Evolutionary conservation across 2,797 vertebrate genomes (phyloP), one percentile per base, ranked within the genome.

Genomic region (Mycteria americana): DNA sequence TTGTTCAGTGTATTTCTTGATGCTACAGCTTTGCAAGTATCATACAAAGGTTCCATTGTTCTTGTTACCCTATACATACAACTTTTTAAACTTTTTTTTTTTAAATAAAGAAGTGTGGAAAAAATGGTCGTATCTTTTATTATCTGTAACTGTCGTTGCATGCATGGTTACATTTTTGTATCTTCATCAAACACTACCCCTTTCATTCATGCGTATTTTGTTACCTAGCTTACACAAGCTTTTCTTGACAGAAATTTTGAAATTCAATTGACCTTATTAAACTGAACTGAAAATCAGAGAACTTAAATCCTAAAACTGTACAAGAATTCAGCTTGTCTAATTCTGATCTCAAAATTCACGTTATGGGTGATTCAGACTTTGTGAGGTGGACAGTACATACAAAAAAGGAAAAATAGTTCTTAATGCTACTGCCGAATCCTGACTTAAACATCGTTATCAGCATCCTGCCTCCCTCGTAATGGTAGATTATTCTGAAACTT

Each of bases 381-480:
- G 11, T 74, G 48, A 79, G 4, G 6, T 43, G 3, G 33, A 50
- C 6, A 60, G 7, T 33, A 10, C 1, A 9, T 37, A 23, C 7
- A 28, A 33, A 54, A 43, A 81, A 54, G 4, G 2, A 73, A 43
- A 60, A 85, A 24, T 50, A 50, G 54, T 68, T 90, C 41, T 82
- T 59, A 43, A 30, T 39, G 30, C 0, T 87, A 2, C 8, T 74
- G 9, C 9, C 63, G 46, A 91, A 82, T 77, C 25, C 7, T 45
- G 24, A 41, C 27, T 39, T 62, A 51, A 65, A 11, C 2, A 21
- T 1, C 2, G 0, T 56, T 56, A 53, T 13, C 23, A 18, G 0
- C 5, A 60, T 60, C 4, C 28, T 89, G 1, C 7, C 10, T 77
- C 17, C 8, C 16, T 21, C 5, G 59, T 65, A 84, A 15, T 9